Evolutionary conservation across 2,888 invertebrate species (phyloP).

Genomic region (Tenodera sinensis): DNA sequence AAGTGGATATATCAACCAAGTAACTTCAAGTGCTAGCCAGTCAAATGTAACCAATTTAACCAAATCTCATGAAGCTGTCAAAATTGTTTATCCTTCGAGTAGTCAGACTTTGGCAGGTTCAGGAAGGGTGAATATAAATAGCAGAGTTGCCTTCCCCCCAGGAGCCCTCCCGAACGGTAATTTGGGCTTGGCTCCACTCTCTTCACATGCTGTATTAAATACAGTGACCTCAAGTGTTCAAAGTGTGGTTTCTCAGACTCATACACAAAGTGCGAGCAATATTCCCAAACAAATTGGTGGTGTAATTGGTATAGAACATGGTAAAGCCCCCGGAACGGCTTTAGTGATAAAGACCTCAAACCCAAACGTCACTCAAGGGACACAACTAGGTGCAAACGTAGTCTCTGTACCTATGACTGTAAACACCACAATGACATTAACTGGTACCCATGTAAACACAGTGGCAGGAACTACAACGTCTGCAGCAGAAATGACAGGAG

Average conservation of each 20-base stretch:
- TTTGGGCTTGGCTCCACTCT: slow-evolving; percentile 56
- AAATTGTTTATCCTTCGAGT: slow-evolving; percentile 54
- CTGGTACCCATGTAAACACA: slow-evolving; percentile 40
- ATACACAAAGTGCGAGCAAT: slow-evolving; percentile 32
- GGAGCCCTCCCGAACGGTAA: slow-evolving; percentile 63
- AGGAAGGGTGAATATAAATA: slow-evolving; percentile 52
- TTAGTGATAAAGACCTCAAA: slow-evolving; percentile 45
- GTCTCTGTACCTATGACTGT: slow-evolving; percentile 63
- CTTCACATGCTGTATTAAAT: slow-evolving; percentile 52
- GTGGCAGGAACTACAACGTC: slow-evolving; percentile 46
- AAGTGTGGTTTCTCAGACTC: slow-evolving; percentile 36
- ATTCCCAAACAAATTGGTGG: slow-evolving; percentile 34
- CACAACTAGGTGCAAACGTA: slow-evolving; percentile 45
- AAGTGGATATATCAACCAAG: slow-evolving; percentile 40
- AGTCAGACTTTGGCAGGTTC: slow-evolving; percentile 45
- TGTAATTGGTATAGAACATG: slow-evolving; percentile 34
- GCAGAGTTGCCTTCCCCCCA: slow-evolving; percentile 58
- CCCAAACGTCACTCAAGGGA: slow-evolving; percentile 36
- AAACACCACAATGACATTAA: slow-evolving; percentile 48
- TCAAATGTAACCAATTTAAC: slow-evolving; percentile 40
- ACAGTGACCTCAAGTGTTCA: slow-evolving; percentile 48
- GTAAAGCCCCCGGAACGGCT: slow-evolving; percentile 44
- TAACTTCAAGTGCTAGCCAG: slow-evolving; percentile 34
- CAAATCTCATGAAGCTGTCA: slow-evolving; percentile 53
- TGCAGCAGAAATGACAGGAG: slow-evolving; percentile 55